Conservation (phyloP, 2,113 vertebrate species). For the Phylloscopus trochilus region DNA sequence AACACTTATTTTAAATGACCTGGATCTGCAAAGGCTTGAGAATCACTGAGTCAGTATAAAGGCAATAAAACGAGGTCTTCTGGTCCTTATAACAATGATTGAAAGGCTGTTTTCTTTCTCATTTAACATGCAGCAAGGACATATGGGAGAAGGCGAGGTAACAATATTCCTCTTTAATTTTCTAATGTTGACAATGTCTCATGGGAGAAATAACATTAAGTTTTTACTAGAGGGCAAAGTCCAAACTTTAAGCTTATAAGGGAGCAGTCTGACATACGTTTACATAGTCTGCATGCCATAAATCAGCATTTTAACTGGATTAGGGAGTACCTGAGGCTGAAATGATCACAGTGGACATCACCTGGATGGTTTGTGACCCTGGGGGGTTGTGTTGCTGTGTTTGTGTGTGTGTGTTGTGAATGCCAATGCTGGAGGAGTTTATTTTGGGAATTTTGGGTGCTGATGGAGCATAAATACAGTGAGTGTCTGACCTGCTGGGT, state of each 20-base stretch:
- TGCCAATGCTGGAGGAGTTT: neutral
- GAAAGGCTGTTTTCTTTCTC: conserved; percentile 85
- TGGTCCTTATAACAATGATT: conserved; percentile 82
- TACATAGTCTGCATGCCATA: conserved; percentile 42
- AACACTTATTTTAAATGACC: neutral
- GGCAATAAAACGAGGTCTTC: conserved; percentile 63
- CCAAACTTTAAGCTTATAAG: conserved; percentile 12
- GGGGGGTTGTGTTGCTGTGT: neutral
- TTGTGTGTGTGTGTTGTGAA: conserved; percentile 1
- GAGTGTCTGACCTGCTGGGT: neutral
- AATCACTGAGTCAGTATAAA: conserved; percentile 57
- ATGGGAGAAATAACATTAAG: conserved; percentile 59
- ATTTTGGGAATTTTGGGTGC: neutral
- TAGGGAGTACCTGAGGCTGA: conserved; percentile 14
- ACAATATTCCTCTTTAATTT: conserved; percentile 82
- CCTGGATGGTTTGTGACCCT: neutral
- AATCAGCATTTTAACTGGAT: conserved; percentile 23
- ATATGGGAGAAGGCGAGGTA: conserved; percentile 99
- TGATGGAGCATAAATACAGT: neutral
- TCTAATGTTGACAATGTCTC: conserved; percentile 77
- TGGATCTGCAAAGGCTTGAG: conserved; percentile 47
- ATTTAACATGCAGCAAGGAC: conserved; percentile 99
- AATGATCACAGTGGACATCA: neutral
- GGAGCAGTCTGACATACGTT: neutral
- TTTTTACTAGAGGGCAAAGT: conserved; percentile 36